These are phyloP conservation scores for Luffia ferchaultella DNA, from an alignment of 2,888 invertebrate species.

Conservation along the genomic window DNA sequence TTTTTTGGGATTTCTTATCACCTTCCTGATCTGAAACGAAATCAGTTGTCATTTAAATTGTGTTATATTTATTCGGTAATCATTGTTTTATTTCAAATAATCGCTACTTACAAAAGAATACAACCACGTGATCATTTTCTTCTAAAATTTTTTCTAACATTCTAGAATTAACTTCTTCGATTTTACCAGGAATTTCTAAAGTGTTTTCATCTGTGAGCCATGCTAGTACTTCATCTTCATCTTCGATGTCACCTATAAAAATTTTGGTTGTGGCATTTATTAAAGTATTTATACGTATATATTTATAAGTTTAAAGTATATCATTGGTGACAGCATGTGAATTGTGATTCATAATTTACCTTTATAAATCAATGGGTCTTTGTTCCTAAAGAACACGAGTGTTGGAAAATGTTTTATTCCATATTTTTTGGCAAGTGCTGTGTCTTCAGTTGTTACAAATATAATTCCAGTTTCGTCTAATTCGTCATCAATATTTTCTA, in stretches of 20 bases:
- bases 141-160: constrained; percentile 91
- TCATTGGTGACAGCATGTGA: too few species aligned
- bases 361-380: constrained; percentile 84
- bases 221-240: constrained; percentile 89
- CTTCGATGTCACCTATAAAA: constrained; percentile 78
- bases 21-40: constrained; percentile 79
- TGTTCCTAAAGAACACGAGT: constrained; percentile 90
- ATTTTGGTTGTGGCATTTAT: too few species aligned
- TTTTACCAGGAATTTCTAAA: constrained; percentile 89
- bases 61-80: background rate
- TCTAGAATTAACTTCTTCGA: constrained; percentile 89
- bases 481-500: constrained; percentile 94
- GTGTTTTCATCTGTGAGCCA: constrained; percentile 94
- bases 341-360: too few species aligned
- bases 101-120: constrained; percentile 85
- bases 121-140: constrained; percentile 89
- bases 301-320: too few species aligned
- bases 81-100: constrained; percentile 3
- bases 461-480: constrained; percentile 92
- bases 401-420: constrained; percentile 86
- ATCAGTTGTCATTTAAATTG: background rate
- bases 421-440: constrained; percentile 80
- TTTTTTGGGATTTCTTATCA: constrained; percentile 88
- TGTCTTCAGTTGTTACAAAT: constrained; percentile 92
- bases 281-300: too few species aligned